Evolutionary conservation across 2,113 vertebrate genomes (phyloP).

Genomic region (Phycodurus eques): DNA sequence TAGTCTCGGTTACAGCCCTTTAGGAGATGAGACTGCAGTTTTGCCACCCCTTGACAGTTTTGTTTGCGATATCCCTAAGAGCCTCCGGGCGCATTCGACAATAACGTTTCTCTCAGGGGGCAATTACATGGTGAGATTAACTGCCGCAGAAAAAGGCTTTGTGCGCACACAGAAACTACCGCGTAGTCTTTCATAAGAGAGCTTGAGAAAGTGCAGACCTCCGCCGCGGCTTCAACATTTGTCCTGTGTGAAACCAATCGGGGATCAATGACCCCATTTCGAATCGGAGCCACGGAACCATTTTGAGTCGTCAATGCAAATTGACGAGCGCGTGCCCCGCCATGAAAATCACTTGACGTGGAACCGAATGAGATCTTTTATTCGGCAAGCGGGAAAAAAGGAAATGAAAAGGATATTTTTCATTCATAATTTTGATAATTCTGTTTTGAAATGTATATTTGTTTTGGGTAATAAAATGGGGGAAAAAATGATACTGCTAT

Average conservation of each 20-base stretch:
- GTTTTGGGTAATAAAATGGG: no score
- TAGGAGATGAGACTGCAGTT: slow-evolving; percentile 38
- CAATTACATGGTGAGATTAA: slow-evolving; percentile 8
- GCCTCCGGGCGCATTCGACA: slow-evolving; percentile 23
- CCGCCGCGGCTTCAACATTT: not conserved
- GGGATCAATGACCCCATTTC: no score
- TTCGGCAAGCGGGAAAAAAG: no score
- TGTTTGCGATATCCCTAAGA: slow-evolving; percentile 38
- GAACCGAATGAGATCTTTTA: no score
- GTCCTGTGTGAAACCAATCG: not conserved
- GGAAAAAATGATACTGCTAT: no score
- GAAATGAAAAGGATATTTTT: no score
- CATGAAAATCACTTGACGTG: no score
- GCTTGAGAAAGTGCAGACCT: not conserved
- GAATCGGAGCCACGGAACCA: no score
- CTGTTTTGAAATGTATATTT: no score
- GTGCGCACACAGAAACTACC: not conserved
- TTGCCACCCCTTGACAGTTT: slow-evolving; percentile 42
- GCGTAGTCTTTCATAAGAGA: not conserved
- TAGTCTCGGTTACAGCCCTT: slow-evolving; percentile 54
- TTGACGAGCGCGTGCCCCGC: no score
- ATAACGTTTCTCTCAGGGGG: slow-evolving; percentile 19
- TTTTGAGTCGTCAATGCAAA: no score
- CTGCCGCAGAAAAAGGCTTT: slow-evolving; percentile 21
- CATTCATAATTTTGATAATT: no score